phyloP scores from a whole-genome alignment of 2,113 vertebrate species.

The Pituophis catenifer region DNA sequence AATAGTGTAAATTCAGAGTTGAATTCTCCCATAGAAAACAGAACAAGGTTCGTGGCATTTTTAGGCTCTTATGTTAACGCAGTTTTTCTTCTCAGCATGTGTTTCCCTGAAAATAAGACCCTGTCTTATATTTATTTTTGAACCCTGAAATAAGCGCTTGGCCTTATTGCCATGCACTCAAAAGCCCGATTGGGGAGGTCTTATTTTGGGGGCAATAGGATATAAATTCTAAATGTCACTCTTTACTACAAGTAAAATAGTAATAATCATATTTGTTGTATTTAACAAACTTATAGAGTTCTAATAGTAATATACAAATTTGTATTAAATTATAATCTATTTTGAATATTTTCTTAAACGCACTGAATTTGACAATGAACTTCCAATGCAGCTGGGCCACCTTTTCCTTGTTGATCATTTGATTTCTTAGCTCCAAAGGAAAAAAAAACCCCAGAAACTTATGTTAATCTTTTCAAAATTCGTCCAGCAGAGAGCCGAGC shows the following conservation, averaged over 20 bases:
- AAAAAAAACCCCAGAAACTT: background rate
- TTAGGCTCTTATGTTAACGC: background rate
- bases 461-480: slow-evolving; percentile 35
- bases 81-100: background rate
- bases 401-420: background rate
- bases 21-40: slow-evolving; percentile 80
- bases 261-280: no score
- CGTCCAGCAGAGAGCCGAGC: slow-evolving; percentile 73
- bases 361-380: background rate
- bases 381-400: background rate
- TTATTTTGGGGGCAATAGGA: no score
- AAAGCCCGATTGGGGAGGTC: no score
- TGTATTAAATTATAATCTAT: no score
- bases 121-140: no score
- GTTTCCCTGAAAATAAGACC: no score
- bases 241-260: no score
- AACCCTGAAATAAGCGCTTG: no score
- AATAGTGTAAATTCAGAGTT: slow-evolving; percentile 85
- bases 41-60: slow-evolving; percentile 77
- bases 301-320: no score
- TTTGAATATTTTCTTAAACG: background rate
- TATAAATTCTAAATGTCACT: no score
- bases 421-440: background rate
- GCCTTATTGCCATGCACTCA: no score
- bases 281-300: no score